Percentiles rank a stretch among this genome's conserved stretches.
These are phyloP conservation scores for Chelon labrosus DNA, from an alignment of 2,797 vertebrate genomes.

Conservation along the genomic window DNA sequence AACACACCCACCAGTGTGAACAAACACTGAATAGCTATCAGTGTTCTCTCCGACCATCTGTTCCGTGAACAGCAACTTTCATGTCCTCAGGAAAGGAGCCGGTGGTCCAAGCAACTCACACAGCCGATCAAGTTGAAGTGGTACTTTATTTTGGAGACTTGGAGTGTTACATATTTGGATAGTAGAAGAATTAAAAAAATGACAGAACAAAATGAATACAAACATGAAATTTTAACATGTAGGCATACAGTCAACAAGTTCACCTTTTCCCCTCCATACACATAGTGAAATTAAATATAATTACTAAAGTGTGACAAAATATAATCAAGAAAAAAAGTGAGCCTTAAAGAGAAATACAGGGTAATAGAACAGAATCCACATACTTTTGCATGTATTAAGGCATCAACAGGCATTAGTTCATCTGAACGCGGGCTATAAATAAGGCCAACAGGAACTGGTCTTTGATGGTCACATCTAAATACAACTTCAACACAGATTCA, in stretches of 20 bases:
- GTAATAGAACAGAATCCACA: conserved; percentile 20
- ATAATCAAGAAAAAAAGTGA: conserved; percentile 1
- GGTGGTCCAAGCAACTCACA: conserved; percentile 15
- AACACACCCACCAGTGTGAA: conserved; percentile 68
- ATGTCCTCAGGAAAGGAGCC: conserved; percentile 18
- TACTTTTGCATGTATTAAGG: conserved; percentile 59
- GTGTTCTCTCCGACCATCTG: conserved; percentile 69
- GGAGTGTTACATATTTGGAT: conserved; percentile 36
- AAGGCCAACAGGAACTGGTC: conserved; percentile 52
- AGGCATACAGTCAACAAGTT: conserved; percentile 59
- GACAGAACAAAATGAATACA: conserved; percentile 21
- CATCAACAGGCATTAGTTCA: conserved; percentile 53
- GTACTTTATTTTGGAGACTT: conserved; percentile 61
- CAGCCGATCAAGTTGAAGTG: conserved; percentile 32
- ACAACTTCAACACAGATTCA: conserved; percentile 12
- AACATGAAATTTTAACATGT: conserved; percentile 21
- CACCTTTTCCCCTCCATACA: conserved; percentile 8
- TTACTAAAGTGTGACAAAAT: conserved; percentile 28
- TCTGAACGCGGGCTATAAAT: conserved; percentile 17
- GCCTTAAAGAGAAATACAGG: conserved; percentile 14
- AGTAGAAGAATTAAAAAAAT: conserved; percentile 41
- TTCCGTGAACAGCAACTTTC: conserved; percentile 44
- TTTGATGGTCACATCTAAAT: conserved; percentile 26
- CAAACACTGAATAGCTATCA: conserved; percentile 75
- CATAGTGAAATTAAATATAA: conserved; percentile 35